Conservation (phyloP, 2,888 invertebrate genomes). For the Saturnia pavonia region DNA sequence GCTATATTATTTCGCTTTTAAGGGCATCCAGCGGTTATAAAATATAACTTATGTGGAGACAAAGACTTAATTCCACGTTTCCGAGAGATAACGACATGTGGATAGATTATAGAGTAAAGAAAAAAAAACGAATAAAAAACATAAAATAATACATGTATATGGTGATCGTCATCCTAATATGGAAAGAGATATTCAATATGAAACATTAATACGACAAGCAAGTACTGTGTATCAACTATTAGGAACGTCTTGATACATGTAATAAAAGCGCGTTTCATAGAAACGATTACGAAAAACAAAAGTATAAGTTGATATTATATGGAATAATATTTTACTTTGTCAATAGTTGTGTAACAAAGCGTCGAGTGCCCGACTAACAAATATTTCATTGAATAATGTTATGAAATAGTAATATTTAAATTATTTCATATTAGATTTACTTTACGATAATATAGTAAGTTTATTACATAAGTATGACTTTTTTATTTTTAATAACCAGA, state of each 20-base stretch:
- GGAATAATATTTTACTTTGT: neutral
- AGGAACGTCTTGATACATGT: neutral
- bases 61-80: conserved; percentile 25
- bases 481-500: neutral
- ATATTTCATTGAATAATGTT: neutral
- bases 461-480: neutral
- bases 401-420: neutral
- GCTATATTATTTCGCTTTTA: conserved; percentile 43
- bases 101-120: conserved; percentile 17
- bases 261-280: neutral
- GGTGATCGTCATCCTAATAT: neutral
- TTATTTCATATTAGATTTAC: neutral
- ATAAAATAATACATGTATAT: conserved; percentile 4
- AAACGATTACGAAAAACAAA: conserved; percentile 12
- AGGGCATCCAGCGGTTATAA: conserved; percentile 40
- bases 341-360: conserved; percentile 1
- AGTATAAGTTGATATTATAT: conserved; percentile 1
- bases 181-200: conserved; percentile 1
- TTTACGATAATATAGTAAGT: neutral
- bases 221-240: neutral
- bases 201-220: neutral
- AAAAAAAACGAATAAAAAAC: conserved; percentile 3
- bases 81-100: conserved; percentile 20
- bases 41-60: conserved; percentile 24
- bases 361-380: neutral